These are phyloP conservation scores for Drosophila recens DNA, from an alignment of 2,888 invertebrate genomes.

Conservation along the genomic window DNA sequence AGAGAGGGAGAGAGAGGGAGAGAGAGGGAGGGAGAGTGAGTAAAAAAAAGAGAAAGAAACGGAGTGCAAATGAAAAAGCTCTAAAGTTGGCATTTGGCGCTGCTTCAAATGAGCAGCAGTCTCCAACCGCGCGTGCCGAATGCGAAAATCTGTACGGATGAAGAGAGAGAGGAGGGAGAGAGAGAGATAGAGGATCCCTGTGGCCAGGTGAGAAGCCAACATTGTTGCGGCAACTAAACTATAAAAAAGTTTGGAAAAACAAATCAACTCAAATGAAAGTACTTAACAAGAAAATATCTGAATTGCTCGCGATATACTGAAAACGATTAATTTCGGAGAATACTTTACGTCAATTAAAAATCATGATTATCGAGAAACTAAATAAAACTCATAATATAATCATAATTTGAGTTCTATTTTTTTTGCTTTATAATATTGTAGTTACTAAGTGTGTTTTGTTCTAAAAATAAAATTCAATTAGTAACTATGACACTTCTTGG, in stretches of 20 bases:
- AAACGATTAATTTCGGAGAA: too few species aligned
- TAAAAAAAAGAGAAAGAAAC: not conserved
- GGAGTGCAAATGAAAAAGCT: slow-evolving; percentile 54
- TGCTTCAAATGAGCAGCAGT: slow-evolving; percentile 71
- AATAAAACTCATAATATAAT: too few species aligned
- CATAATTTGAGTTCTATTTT: too few species aligned
- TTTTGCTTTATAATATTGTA: too few species aligned
- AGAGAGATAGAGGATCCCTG: not conserved
- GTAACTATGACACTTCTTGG: too few species aligned
- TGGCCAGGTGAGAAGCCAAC: slow-evolving; percentile 35
- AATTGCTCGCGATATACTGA: too few species aligned
- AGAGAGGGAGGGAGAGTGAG: slow-evolving; percentile 1
- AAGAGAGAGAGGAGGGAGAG: not conserved
- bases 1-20: not conserved
- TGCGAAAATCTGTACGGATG: slow-evolving; percentile 24
- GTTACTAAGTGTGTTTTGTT: too few species aligned
- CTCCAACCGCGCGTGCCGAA: slow-evolving; percentile 71
- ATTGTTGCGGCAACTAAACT: slow-evolving; percentile 46
- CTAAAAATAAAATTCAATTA: too few species aligned
- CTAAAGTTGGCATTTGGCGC: slow-evolving; percentile 56
- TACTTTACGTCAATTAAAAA: too few species aligned
- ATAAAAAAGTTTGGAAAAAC: slow-evolving; percentile 1
- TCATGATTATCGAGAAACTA: too few species aligned
- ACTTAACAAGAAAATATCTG: too few species aligned
- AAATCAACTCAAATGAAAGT: slow-evolving; percentile 19